Percentiles rank a stretch among this genome's conserved stretches.
Conservation (phyloP, 1,140 invertebrate genomes). For the Conus ventricosus region DNA sequence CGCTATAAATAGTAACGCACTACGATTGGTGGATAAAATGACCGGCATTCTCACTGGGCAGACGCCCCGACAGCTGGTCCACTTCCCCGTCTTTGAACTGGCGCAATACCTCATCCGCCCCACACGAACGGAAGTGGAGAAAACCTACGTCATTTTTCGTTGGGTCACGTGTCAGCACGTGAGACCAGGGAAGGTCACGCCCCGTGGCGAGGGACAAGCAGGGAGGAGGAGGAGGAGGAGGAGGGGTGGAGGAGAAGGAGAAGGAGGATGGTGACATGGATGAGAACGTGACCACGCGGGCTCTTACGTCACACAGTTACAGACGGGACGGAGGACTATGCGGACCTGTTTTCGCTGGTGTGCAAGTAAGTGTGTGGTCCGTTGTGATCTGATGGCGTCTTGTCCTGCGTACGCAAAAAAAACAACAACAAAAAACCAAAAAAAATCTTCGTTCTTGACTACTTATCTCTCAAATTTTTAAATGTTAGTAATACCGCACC, state of each 20-base stretch:
- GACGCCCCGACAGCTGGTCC: not conserved
- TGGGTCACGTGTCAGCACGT: conserved; percentile 19
- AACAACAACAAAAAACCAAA: too few species aligned
- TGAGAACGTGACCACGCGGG: not conserved
- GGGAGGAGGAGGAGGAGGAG: not conserved
- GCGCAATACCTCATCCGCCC: not conserved
- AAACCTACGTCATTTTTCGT: conserved; percentile 4
- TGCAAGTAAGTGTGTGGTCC: conserved; percentile 7
- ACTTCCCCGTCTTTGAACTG: not conserved
- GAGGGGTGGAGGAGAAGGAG: not conserved
- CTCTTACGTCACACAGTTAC: not conserved
- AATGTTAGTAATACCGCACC: too few species aligned
- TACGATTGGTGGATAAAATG: too few species aligned
- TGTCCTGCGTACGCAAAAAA: too few species aligned
- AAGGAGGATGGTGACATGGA: not conserved
- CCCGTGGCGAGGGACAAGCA: too few species aligned
- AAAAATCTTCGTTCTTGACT: not conserved
- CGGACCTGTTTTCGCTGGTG: not conserved
- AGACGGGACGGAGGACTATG: not conserved
- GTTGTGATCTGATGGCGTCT: too few species aligned
- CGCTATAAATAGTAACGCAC: too few species aligned
- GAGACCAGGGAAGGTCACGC: not conserved
- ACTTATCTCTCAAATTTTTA: not conserved
- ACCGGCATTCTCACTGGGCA: not conserved
- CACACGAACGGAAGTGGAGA: conserved; percentile 6